Percentiles rank a stretch among this genome's conserved stretches.
These are phyloP conservation scores for Drusus annulatus DNA, from an alignment of 1,140 invertebrate genomes.

Conservation along the genomic window DNA sequence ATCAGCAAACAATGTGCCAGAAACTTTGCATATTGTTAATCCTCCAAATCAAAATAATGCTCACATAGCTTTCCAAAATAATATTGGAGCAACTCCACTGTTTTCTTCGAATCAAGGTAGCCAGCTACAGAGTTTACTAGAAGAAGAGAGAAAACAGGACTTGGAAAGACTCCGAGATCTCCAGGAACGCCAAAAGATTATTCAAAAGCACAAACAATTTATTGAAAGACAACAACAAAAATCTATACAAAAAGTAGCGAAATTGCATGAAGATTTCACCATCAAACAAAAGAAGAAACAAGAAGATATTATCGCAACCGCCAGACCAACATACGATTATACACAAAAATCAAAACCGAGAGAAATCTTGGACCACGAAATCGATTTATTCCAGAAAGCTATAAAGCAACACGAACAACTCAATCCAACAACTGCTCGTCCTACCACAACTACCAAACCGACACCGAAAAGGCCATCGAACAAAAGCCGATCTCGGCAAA, in stretches of 20 bases:
- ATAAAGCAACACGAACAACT: constrained; percentile 68
- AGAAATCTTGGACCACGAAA: constrained; percentile 67
- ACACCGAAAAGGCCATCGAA: constrained; percentile 62
- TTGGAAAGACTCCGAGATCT: constrained; percentile 72
- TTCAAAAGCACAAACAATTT: constrained; percentile 80
- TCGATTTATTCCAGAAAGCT: constrained; percentile 69
- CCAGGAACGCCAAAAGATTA: constrained; percentile 76
- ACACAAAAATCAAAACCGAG: constrained; percentile 65
- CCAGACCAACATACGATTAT: constrained; percentile 66
- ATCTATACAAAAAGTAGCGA: constrained; percentile 77
- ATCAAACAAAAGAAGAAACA: constrained; percentile 75
- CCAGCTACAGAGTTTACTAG: constrained; percentile 72
- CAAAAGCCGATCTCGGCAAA: constrained; percentile 64
- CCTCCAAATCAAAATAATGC: constrained; percentile 61
- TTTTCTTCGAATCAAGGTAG: constrained; percentile 70
- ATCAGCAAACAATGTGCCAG: constrained; percentile 65
- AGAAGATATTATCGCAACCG: constrained; percentile 68
- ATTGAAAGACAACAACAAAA: constrained; percentile 80
- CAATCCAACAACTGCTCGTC: constrained; percentile 69
- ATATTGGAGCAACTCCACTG: constrained; percentile 66
- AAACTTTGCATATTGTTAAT: constrained; percentile 60
- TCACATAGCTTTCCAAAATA: constrained; percentile 65
- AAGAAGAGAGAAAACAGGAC: constrained; percentile 77
- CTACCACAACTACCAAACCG: constrained; percentile 66
- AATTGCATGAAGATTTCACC: constrained; percentile 76